phyloP scores from a whole-genome alignment of 2,113 vertebrate genomes.

The Corythornis madagascariensis region DNA sequence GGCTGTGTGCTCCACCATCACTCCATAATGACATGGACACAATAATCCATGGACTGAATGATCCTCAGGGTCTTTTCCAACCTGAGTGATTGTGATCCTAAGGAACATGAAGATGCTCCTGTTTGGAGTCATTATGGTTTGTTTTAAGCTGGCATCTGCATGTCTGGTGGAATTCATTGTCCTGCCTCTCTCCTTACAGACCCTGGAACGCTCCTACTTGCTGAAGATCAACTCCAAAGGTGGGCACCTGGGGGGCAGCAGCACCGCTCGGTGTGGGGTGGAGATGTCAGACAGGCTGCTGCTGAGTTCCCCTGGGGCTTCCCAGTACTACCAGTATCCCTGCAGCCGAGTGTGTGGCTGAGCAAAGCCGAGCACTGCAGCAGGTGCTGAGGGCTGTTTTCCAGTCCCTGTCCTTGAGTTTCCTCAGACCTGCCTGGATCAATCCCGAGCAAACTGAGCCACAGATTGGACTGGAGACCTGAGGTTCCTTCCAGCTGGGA shows the following conservation, averaged over 20 bases:
- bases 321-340: too few relatives aligned
- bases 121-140: neutral
- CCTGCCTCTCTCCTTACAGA: conserved; percentile 72
- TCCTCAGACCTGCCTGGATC: neutral
- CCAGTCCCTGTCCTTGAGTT: neutral
- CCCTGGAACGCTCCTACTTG: conserved; percentile 93
- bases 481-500: neutral
- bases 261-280: neutral
- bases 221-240: conserved; percentile 96
- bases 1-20: neutral
- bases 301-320: too few relatives aligned
- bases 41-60: neutral
- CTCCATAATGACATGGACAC: too few relatives aligned
- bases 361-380: neutral
- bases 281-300: neutral
- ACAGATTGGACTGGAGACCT: neutral
- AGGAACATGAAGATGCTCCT: neutral
- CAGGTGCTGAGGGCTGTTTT: neutral
- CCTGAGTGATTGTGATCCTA: neutral
- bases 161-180: neutral
- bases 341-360: too few relatives aligned
- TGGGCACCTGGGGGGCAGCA: conserved; percentile 46
- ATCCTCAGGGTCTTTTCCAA: neutral
- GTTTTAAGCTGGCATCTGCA: neutral
- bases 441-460: neutral